Conservation (phyloP, 1,140 invertebrate species). For the Zaprionus gabonicus region DNA sequence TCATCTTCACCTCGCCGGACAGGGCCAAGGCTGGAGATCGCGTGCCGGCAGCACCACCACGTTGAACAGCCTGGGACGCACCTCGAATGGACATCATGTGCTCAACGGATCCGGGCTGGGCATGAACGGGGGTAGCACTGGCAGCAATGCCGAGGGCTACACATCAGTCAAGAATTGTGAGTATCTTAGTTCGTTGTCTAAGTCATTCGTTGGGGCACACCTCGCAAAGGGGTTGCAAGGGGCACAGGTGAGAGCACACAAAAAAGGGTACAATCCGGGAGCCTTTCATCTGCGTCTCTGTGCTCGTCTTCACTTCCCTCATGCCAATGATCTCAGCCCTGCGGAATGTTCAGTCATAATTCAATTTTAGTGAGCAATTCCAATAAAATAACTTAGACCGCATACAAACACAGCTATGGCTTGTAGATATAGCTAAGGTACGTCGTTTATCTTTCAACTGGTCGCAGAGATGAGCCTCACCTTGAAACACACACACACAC, state of each 20-base stretch:
- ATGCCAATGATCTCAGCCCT: constrained; percentile 18
- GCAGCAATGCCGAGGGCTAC: constrained; percentile 79
- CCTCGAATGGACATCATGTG: constrained; percentile 74
- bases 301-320: constrained; percentile 19
- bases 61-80: constrained; percentile 85
- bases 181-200: constrained; percentile 63
- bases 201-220: constrained; percentile 48
- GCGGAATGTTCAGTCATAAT: neutral
- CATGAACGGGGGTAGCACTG: constrained; percentile 70
- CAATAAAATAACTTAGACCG: constrained; percentile 14
- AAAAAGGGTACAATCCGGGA: constrained; percentile 3
- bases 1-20: constrained; percentile 74
- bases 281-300: constrained; percentile 19
- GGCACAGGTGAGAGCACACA: neutral
- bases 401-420: constrained; percentile 12
- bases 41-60: constrained; percentile 86
- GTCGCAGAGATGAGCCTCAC: constrained; percentile 42
- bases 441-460: constrained; percentile 29
- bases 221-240: neutral
- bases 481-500: constrained; percentile 29
- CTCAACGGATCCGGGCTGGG: constrained; percentile 67
- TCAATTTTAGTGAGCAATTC: constrained; percentile 15
- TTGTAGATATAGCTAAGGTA: constrained; percentile 11
- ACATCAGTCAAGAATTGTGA: constrained; percentile 84
- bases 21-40: constrained; percentile 85